Conservation (phyloP, 2,113 vertebrate genomes). For the Carlito syrichta region DNA sequence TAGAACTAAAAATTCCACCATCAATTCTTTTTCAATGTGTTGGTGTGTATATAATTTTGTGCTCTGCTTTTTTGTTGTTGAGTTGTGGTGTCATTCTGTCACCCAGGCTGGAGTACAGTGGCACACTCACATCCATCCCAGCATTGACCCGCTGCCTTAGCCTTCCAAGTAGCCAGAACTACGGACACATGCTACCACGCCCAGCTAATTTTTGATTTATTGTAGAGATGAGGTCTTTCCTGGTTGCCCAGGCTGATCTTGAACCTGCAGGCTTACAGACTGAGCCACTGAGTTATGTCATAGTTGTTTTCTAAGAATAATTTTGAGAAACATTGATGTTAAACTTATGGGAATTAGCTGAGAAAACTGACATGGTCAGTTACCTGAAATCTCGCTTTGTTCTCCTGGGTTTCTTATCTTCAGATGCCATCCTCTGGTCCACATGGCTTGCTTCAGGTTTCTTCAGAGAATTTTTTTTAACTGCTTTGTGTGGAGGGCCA, state of each 20-base stretch:
- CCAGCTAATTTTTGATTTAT: too few species aligned
- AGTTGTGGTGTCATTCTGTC: too few species aligned
- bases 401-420: not conserved
- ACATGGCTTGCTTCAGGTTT: not conserved
- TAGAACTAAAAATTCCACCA: not conserved
- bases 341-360: not conserved
- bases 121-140: too few species aligned
- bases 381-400: not conserved
- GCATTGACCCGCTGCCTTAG: too few species aligned
- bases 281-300: too few species aligned
- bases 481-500: not conserved
- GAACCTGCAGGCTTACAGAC: too few species aligned
- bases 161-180: too few species aligned
- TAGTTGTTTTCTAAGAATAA: not conserved
- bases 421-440: not conserved
- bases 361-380: not conserved
- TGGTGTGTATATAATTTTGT: not conserved
- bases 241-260: too few species aligned
- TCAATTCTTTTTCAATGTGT: not conserved
- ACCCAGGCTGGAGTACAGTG: too few species aligned
- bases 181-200: too few species aligned
- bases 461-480: not conserved
- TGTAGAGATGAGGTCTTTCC: too few species aligned
- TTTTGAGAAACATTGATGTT: slow-evolving; percentile 34
- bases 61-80: slow-evolving; percentile 38